Percentiles rank a stretch among this genome's conserved stretches.
These are phyloP conservation scores for Chrysomallon squamiferum DNA, from an alignment of 1,140 invertebrate species.

Conservation along the genomic window DNA sequence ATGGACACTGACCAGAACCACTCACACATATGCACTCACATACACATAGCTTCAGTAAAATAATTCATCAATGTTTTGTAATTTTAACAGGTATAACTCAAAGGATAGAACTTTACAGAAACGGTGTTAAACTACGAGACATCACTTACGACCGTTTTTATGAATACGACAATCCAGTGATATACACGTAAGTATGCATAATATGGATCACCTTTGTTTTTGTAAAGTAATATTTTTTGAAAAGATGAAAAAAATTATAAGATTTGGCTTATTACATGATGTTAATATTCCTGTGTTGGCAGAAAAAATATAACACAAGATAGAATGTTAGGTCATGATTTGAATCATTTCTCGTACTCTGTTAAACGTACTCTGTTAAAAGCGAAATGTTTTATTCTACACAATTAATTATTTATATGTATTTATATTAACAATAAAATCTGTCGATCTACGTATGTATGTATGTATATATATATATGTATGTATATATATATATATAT, in stretches of 20 bases:
- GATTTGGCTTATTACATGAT: neutral
- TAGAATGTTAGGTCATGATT: neutral
- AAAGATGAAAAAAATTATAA: neutral
- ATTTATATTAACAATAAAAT: too few relatives aligned
- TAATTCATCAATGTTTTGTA: too few relatives aligned
- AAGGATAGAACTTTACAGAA: conserved; percentile 21
- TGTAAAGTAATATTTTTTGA: neutral
- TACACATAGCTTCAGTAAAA: too few relatives aligned
- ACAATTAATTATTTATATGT: too few relatives aligned
- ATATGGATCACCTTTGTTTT: neutral
- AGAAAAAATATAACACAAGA: neutral
- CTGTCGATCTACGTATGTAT: too few relatives aligned
- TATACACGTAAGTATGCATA: conserved; percentile 16
- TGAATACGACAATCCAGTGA: conserved; percentile 28
- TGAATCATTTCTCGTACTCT: neutral
- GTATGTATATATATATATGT: too few relatives aligned
- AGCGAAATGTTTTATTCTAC: too few relatives aligned
- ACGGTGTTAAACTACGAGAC: conserved; percentile 19
- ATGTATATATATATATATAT: too few relatives aligned
- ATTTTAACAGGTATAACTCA: conserved; percentile 22
- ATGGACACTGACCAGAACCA: too few relatives aligned
- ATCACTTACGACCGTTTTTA: conserved; percentile 24
- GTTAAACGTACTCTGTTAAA: neutral
- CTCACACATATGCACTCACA: too few relatives aligned
- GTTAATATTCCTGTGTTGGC: neutral